These are phyloP conservation scores for Tautogolabrus adspersus DNA, from an alignment of 2,113 vertebrate species.

Conservation along the genomic window DNA sequence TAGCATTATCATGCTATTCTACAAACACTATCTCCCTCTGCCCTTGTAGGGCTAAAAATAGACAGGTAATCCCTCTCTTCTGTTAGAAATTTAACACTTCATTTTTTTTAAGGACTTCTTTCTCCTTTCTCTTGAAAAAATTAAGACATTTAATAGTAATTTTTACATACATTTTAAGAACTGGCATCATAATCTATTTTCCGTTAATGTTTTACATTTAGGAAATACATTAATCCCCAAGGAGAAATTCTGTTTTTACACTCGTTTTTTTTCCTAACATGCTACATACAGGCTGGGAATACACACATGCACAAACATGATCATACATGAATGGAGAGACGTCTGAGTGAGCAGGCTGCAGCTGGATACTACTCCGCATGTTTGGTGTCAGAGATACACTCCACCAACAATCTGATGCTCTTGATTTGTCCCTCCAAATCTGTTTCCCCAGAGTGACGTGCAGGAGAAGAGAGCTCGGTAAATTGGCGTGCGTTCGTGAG, in stretches of 20 bases:
- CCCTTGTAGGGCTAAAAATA: slow-evolving; percentile 64
- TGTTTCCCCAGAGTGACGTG: slow-evolving; percentile 15
- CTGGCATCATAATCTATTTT: no score
- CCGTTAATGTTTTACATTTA: no score
- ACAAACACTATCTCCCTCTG: slow-evolving; percentile 52
- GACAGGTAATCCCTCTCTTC: slow-evolving; percentile 43
- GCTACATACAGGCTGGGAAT: no score
- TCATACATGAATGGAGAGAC: not conserved
- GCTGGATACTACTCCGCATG: not conserved
- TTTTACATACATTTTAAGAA: no score
- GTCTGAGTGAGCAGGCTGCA: no score
- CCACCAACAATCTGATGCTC: slow-evolving; percentile 36
- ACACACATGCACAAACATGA: not conserved
- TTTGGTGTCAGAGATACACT: slow-evolving; percentile 10
- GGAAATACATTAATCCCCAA: no score
- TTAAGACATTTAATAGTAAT: no score
- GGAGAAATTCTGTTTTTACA: no score
- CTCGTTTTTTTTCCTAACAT: no score
- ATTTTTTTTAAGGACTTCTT: slow-evolving; percentile 4
- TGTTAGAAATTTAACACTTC: slow-evolving; percentile 37
- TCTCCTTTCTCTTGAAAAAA: not conserved
- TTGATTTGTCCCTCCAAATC: slow-evolving; percentile 19
- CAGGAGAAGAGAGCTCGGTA: not conserved
- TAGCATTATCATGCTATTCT: slow-evolving; percentile 65
- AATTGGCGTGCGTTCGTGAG: slow-evolving; percentile 7